Conservation (phyloP, 2,888 invertebrate species). For the Thysanoteuthis rhombus region DNA sequence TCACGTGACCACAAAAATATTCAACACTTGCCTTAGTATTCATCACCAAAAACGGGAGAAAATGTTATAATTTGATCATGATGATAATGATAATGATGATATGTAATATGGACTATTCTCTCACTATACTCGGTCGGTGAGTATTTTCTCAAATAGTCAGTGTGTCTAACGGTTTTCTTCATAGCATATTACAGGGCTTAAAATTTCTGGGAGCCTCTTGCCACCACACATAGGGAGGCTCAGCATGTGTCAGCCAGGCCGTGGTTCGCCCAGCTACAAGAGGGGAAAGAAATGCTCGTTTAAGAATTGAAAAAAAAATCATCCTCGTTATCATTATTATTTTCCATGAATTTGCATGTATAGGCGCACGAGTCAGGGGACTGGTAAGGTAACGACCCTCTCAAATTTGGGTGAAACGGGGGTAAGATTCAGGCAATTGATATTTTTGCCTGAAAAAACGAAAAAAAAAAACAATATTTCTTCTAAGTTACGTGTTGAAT, state of each 20-base stretch:
- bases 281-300: not conserved
- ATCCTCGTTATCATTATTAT: too few relatives aligned
- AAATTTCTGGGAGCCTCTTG: constrained; percentile 29
- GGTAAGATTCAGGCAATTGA: too few relatives aligned
- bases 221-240: constrained; percentile 24
- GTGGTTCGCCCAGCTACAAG: constrained; percentile 1
- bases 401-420: too few relatives aligned
- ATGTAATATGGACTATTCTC: not conserved
- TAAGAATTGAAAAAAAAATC: not conserved
- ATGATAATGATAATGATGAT: not conserved
- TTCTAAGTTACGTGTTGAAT: too few relatives aligned
- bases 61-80: not conserved
- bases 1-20: too few relatives aligned
- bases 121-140: not conserved
- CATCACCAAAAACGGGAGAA: not conserved
- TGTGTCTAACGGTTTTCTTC: constrained; percentile 31
- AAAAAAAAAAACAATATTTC: too few relatives aligned
- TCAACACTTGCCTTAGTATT: too few relatives aligned
- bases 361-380: too few relatives aligned
- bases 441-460: too few relatives aligned
- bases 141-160: constrained; percentile 27
- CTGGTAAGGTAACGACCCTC: too few relatives aligned
- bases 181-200: constrained; percentile 33
- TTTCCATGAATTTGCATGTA: too few relatives aligned
- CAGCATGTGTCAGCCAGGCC: not conserved